phyloP scores from a whole-genome alignment of 2,888 invertebrate species.

The Cryptocephalus moraei region DNA sequence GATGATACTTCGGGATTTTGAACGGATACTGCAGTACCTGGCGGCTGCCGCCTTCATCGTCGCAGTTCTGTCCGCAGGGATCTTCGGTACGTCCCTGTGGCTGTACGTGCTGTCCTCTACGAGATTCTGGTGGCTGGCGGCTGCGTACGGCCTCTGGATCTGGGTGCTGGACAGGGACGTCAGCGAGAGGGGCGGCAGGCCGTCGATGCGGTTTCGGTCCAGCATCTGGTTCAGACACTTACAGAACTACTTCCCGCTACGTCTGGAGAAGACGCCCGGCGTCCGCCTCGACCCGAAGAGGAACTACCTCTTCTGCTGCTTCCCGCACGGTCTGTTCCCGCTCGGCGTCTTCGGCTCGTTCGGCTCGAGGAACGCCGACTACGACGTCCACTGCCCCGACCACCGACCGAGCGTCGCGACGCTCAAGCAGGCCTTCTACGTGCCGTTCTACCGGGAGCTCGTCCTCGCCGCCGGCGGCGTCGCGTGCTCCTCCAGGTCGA shows the following conservation, averaged over 20 bases:
- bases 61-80: conserved; percentile 50
- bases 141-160: conserved; percentile 57
- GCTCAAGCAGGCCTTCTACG: conserved; percentile 53
- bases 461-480: conserved; percentile 42
- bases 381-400: conserved; percentile 40
- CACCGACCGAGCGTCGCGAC: conserved; percentile 42
- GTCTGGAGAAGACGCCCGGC: conserved; percentile 73
- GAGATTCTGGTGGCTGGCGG: conserved; percentile 42
- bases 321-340: conserved; percentile 78
- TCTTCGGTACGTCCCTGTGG: conserved; percentile 41
- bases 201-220: conserved; percentile 36
- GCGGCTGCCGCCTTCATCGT: conserved; percentile 64
- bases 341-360: conserved; percentile 62
- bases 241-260: conserved; percentile 75
- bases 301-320: conserved; percentile 78
- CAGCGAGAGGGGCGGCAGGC: conserved; percentile 45
- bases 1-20: conserved; percentile 41
- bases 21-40: conserved; percentile 73
- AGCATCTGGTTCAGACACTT: conserved; percentile 57
- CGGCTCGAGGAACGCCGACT: conserved; percentile 37
- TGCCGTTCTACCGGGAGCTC: conserved; percentile 63
- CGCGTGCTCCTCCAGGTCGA: conserved; percentile 54
- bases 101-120: conserved; percentile 49
- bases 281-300: conserved; percentile 63
- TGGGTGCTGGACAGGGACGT: conserved; percentile 47